These are phyloP conservation scores for Gallinago jamesoni DNA, from an alignment of 2,113 vertebrate species.

Conservation along the genomic window DNA sequence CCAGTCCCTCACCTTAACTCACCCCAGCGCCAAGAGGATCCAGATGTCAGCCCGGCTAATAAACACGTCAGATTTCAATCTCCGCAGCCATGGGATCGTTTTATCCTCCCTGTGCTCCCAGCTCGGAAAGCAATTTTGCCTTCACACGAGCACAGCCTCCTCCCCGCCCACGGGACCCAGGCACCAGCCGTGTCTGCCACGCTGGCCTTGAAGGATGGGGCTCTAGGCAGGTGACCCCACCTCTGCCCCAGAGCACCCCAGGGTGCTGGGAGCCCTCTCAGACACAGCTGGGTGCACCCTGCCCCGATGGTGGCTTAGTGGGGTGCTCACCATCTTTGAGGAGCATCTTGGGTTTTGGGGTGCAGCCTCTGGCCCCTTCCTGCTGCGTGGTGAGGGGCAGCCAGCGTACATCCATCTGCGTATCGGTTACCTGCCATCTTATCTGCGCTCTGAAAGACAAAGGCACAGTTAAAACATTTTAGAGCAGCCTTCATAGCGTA, in stretches of 20 bases:
- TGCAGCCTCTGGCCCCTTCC: accelerated
- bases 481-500: slow-evolving; percentile 71
- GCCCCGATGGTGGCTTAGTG: accelerated
- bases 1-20: slow-evolving; percentile 33
- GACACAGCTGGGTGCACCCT: not conserved
- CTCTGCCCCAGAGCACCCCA: accelerated
- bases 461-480: slow-evolving; percentile 73
- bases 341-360: not conserved
- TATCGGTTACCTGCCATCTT: slow-evolving; percentile 78
- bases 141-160: not conserved
- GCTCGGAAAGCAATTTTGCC: slow-evolving; percentile 38
- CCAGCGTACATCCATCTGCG: not conserved
- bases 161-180: accelerated
- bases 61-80: slow-evolving; percentile 66
- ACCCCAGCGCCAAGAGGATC: slow-evolving; percentile 43
- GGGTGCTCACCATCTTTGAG: accelerated
- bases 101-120: slow-evolving; percentile 21
- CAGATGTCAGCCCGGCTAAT: slow-evolving; percentile 54
- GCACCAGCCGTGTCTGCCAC: accelerated
- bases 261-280: not conserved
- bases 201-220: not conserved
- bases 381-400: accelerated
- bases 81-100: slow-evolving; percentile 37
- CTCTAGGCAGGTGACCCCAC: not conserved
- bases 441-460: slow-evolving; percentile 75